phyloP scores from a whole-genome alignment of 2,797 vertebrate species.

The Buceros bicornis region DNA sequence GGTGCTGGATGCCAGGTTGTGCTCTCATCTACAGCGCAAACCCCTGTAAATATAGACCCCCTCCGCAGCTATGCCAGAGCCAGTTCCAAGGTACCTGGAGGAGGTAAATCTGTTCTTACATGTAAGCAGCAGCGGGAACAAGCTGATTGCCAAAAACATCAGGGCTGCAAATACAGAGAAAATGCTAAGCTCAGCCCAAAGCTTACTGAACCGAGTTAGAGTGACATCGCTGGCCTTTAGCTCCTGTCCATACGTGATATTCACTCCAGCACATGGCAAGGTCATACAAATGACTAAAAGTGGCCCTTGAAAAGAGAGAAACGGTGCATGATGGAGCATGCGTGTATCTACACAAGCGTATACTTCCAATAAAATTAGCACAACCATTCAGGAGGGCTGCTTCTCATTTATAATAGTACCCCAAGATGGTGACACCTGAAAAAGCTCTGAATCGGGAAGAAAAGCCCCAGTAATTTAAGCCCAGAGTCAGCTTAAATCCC shows the following conservation, averaged over 20 bases:
- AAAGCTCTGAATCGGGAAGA: not conserved
- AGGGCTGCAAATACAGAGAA: not conserved
- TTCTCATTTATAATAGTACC: not conserved
- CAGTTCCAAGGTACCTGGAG: not conserved
- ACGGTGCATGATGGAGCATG: not conserved
- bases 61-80: rapidly evolving
- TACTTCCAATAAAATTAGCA: not conserved
- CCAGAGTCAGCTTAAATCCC: not conserved
- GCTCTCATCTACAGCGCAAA: not conserved
- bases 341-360: rapidly evolving
- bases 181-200: not conserved
- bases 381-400: not conserved
- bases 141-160: not conserved
- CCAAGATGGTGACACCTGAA: not conserved
- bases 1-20: not conserved
- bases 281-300: not conserved
- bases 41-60: not conserved
- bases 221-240: not conserved
- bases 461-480: not conserved
- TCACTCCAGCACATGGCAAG: not conserved
- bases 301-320: not conserved
- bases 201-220: not conserved
- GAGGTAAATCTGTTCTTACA: not conserved
- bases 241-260: not conserved
- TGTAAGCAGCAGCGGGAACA: not conserved